Evolutionary conservation across 2,888 invertebrate genomes (phyloP).

Genomic region (Lycophotia porphyrea): DNA sequence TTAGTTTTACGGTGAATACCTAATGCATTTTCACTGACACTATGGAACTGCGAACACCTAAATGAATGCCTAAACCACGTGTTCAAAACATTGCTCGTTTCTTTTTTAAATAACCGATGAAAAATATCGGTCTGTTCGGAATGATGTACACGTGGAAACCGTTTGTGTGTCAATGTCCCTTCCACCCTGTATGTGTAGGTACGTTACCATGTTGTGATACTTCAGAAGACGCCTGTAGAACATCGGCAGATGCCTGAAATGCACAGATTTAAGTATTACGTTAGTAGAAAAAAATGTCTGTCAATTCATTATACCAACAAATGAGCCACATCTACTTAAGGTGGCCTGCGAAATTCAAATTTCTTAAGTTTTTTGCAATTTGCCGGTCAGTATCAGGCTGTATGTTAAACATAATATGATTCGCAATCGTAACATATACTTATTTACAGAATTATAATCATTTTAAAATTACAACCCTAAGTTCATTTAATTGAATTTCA

Average conservation of each 20-base stretch:
- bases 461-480: no score
- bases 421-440: no score
- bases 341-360: no score
- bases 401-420: no score
- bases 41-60: not conserved
- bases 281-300: not conserved
- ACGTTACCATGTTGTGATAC: constrained; percentile 32
- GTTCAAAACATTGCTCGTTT: not conserved
- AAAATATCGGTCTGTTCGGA: not conserved
- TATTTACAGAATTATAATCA: no score
- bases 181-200: not conserved
- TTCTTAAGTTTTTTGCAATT: no score
- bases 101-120: not conserved
- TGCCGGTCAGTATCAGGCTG: no score
- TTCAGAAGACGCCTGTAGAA: constrained; percentile 31
- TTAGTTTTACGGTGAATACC: not conserved
- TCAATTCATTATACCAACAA: not conserved
- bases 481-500: no score
- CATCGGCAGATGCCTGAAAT: constrained; percentile 55
- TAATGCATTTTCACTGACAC: not conserved
- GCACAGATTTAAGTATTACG: constrained; percentile 1
- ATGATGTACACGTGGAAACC: not conserved
- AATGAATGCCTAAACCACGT: not conserved
- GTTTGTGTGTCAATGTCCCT: not conserved
- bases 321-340: no score